Conservation (phyloP, 2,888 invertebrate genomes). For the Bombylius discolor region DNA sequence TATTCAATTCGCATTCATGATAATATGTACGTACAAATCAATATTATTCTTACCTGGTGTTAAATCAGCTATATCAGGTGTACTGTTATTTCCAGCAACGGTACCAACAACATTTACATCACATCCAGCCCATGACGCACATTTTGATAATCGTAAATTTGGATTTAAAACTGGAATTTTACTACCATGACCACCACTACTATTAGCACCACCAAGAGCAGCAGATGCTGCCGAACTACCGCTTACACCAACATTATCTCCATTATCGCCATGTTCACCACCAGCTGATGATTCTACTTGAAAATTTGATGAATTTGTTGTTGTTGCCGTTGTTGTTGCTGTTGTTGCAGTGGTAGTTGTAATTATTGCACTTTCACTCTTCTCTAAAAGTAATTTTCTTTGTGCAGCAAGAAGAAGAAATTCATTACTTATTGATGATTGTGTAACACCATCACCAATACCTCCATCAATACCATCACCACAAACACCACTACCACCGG, state of each 20-base stretch:
- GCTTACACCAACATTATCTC: not conserved
- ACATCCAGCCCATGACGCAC: slow-evolving; percentile 56
- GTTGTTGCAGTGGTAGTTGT: not conserved
- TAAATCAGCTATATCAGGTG: slow-evolving; percentile 37
- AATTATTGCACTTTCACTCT: not conserved
- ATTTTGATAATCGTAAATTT: slow-evolving; percentile 49
- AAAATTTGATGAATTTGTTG: slow-evolving; percentile 5
- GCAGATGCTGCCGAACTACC: not conserved
- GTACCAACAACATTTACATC: slow-evolving; percentile 24
- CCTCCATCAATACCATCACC: not conserved
- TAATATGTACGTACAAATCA: not conserved
- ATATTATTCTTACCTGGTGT: slow-evolving; percentile 40
- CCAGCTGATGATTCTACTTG: not conserved
- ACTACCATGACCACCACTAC: slow-evolving; percentile 31
- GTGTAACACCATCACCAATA: not conserved
- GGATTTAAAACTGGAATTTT: slow-evolving; percentile 50
- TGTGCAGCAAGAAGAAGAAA: not conserved
- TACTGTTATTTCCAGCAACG: slow-evolving; percentile 3
- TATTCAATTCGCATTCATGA: too few species aligned
- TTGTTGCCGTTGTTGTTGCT: slow-evolving; percentile 1
- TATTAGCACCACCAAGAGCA: not conserved
- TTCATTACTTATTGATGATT: not conserved
- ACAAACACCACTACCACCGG: too few species aligned
- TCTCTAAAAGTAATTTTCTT: not conserved
- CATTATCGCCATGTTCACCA: too few species aligned